Evolutionary conservation across 2,113 vertebrate species (phyloP).

Genomic region (Murina feae): DNA sequence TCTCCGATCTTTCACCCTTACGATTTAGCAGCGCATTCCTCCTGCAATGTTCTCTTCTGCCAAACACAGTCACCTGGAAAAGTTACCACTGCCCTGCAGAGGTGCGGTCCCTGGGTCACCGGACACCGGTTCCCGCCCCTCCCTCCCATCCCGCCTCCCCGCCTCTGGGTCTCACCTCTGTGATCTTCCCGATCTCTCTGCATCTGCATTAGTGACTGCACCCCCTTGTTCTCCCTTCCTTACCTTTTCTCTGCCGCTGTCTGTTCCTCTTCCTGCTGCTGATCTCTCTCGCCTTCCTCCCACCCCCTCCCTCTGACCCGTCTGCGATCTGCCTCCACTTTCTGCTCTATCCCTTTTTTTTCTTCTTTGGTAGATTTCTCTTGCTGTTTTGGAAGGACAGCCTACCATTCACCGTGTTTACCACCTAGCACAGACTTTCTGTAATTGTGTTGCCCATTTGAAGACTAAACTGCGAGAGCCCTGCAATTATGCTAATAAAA

Average conservation of each 20-base stretch:
- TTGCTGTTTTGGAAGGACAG: background rate
- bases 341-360: background rate
- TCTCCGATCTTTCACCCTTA: background rate
- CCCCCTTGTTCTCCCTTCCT: background rate
- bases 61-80: background rate
- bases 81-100: background rate
- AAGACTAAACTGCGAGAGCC: background rate
- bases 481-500: slow-evolving; percentile 9
- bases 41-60: background rate
- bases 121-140: fast-evolving
- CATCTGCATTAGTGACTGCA: background rate
- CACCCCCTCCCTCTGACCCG: background rate
- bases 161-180: background rate
- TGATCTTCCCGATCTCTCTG: background rate
- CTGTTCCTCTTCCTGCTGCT: background rate
- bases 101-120: background rate
- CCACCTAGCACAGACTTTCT: background rate
- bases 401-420: background rate
- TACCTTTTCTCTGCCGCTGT: background rate
- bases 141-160: fast-evolving
- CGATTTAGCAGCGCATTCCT: background rate
- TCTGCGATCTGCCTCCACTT: background rate
- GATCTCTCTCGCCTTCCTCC: background rate
- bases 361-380: background rate
- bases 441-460: background rate